These are phyloP conservation scores for Bombus haemorrhoidalis DNA, from an alignment of 1,140 invertebrate genomes.

Conservation along the genomic window DNA sequence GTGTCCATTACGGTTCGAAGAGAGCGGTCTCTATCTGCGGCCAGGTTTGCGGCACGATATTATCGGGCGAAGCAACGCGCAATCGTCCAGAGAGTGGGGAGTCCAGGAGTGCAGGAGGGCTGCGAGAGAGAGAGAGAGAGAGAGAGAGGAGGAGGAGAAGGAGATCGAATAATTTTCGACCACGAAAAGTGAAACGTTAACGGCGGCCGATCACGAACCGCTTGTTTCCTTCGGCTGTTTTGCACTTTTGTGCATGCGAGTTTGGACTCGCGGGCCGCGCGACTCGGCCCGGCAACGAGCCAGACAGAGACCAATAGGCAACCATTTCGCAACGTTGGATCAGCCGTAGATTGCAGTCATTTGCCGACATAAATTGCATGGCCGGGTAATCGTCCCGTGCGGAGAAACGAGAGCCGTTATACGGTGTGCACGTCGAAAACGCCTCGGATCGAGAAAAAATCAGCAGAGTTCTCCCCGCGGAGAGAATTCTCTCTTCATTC, in stretches of 20 bases:
- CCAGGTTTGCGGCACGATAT: constrained; percentile 54
- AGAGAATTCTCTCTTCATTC: neutral
- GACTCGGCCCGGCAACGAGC: neutral
- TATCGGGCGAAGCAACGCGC: constrained; percentile 40
- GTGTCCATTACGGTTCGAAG: constrained; percentile 56
- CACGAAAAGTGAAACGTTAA: constrained; percentile 72
- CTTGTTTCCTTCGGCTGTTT: constrained; percentile 69
- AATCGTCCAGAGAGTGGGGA: neutral
- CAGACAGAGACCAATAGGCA: constrained; percentile 1
- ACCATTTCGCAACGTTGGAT: constrained; percentile 66
- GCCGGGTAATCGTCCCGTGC: constrained; percentile 59
- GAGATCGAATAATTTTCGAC: constrained; percentile 67
- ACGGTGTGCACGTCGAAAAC: constrained; percentile 50
- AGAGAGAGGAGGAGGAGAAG: neutral
- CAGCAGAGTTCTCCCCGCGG: neutral
- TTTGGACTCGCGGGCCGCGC: constrained; percentile 28
- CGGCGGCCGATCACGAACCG: constrained; percentile 68
- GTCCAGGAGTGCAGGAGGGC: neutral
- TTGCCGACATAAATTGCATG: constrained; percentile 67
- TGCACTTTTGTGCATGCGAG: constrained; percentile 70
- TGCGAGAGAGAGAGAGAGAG: neutral
- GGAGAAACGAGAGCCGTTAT: constrained; percentile 58
- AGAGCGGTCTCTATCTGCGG: constrained; percentile 61
- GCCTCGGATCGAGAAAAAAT: constrained; percentile 57
- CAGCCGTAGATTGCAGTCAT: constrained; percentile 69